Percentiles rank a stretch among this genome's conserved stretches.
Evolutionary conservation across 2,113 vertebrate genomes (phyloP).

Genomic region (Bos taurus): ARS-UCD2.0 NC_037334.1:1571001-1571500

Average conservation of each 20-base stretch:
- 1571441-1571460: not conserved
- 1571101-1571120: not conserved
- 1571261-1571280: not conserved
- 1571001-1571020: not conserved
- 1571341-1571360: not conserved
- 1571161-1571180: not conserved
- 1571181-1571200: not conserved
- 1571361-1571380: not conserved
- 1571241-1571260: not conserved
- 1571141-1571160: not conserved
- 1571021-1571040: not conserved
- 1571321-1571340: not conserved
- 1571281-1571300: not conserved
- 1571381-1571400: not conserved
- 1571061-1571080: not conserved
- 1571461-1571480: not conserved
- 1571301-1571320: not conserved
- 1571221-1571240: too few relatives aligned
- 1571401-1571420: not conserved
- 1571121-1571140: not conserved
- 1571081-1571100: not conserved
- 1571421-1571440: not conserved
- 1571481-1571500: not conserved
- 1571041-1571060: not conserved
- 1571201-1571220: accelerated